These are phyloP conservation scores for Harlomillsia oculata DNA, from an alignment of 1,140 invertebrate genomes.

Conservation along the genomic window DNA sequence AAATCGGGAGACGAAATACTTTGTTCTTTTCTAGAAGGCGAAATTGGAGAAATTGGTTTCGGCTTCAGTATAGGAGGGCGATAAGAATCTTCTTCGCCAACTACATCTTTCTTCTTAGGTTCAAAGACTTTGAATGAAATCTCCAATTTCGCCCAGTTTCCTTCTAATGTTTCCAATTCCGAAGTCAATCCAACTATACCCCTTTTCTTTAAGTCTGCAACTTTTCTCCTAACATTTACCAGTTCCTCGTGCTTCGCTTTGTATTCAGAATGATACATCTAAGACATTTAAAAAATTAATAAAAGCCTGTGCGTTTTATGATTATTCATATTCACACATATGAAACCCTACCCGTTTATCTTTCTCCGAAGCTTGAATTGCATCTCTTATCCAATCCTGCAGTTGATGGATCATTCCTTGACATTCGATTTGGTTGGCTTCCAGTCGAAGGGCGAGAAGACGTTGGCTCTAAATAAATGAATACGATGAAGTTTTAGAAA, in stretches of 20 bases:
- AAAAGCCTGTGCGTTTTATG: background rate
- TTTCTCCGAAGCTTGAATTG: conserved; percentile 3
- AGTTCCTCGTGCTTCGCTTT: conserved; percentile 11
- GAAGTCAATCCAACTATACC: conserved; percentile 1
- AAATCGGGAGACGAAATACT: conserved; percentile 44
- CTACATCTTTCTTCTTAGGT: background rate
- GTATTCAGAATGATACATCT: background rate
- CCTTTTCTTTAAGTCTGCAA: conserved; percentile 13
- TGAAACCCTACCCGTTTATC: conserved; percentile 6
- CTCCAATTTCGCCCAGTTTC: conserved; percentile 43
- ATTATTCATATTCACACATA: background rate
- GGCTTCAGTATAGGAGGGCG: conserved; percentile 12
- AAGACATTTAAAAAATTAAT: conserved; percentile 10
- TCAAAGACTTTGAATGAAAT: conserved; percentile 15
- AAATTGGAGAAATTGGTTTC: conserved; percentile 2
- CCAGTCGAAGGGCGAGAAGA: conserved; percentile 21
- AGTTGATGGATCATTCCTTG: conserved; percentile 20
- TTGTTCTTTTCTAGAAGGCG: background rate
- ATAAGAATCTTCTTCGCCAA: background rate
- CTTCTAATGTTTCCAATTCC: conserved; percentile 11
- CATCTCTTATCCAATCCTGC: conserved; percentile 22
- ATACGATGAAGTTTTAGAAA: background rate
- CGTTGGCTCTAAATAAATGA: conserved; percentile 13
- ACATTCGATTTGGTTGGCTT: conserved; percentile 27
- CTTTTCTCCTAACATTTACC: conserved; percentile 2